A percentile compares a stretch with the other conserved stretches of the same genome.
phyloP scores from a whole-genome alignment of 2,888 invertebrate species.

The Arctia plantaginis region DNA sequence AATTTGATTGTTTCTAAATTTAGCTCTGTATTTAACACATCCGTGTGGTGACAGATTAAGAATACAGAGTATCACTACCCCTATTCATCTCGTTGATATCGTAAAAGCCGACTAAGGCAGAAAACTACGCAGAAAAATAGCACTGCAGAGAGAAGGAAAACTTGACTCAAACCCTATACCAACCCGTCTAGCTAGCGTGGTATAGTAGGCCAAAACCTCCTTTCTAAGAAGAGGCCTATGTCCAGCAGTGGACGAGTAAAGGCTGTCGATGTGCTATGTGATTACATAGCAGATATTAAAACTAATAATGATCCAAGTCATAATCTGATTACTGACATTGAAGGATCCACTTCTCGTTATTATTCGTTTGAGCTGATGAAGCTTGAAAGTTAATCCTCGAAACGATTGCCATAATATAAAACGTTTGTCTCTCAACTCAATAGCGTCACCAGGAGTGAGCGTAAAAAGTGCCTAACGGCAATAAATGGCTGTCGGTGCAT shows the following conservation, averaged over 20 bases:
- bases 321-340: conserved; percentile 10
- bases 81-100: too few relatives aligned
- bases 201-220: too few relatives aligned
- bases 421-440: conserved; percentile 32
- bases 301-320: background rate
- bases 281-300: conserved; percentile 7
- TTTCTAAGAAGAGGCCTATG: too few relatives aligned
- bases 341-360: conserved; percentile 15
- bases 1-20: conserved; percentile 2
- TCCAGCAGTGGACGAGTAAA: background rate
- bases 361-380: conserved; percentile 20
- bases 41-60: too few relatives aligned
- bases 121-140: too few relatives aligned
- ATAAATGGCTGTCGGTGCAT: conserved; percentile 78
- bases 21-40: too few relatives aligned
- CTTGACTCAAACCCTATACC: too few relatives aligned
- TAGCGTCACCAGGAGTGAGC: conserved; percentile 58
- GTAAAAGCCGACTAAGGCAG: too few relatives aligned
- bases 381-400: conserved; percentile 32
- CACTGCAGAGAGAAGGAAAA: too few relatives aligned
- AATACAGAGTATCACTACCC: too few relatives aligned
- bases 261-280: too few relatives aligned
- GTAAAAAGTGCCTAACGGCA: conserved; percentile 69
- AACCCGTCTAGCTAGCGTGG: too few relatives aligned
- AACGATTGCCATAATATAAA: conserved; percentile 39